phyloP scores from a whole-genome alignment of 1,140 invertebrate genomes.

The Contarinia nasturtii region DNA sequence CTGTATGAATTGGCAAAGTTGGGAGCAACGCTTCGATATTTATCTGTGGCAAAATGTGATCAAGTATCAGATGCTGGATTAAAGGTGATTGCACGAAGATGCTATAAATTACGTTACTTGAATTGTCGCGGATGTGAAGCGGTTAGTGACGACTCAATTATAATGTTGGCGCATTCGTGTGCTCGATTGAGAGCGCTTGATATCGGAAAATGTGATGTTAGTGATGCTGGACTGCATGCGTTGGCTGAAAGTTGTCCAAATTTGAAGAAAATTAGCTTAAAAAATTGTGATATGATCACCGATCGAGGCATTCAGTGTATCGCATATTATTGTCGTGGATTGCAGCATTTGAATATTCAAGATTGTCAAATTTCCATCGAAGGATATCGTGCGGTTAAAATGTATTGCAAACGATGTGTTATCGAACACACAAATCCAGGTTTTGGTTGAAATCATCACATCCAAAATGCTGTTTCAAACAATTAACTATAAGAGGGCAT shows the following conservation, averaged over 20 bases:
- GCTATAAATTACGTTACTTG: constrained; percentile 75
- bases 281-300: constrained; percentile 75
- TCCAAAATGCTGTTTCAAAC: no score
- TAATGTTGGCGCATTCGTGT: constrained; percentile 63
- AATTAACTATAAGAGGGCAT: no score
- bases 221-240: constrained; percentile 64
- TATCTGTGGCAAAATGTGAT: constrained; percentile 79
- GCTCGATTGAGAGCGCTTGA: constrained; percentile 67
- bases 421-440: constrained; percentile 90
- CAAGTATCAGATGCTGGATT: constrained; percentile 69
- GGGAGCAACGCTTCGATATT: constrained; percentile 61
- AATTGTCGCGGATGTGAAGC: constrained; percentile 83
- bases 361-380: constrained; percentile 73
- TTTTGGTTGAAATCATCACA: constrained; percentile 38
- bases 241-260: constrained; percentile 78
- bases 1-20: constrained; percentile 75
- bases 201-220: constrained; percentile 83
- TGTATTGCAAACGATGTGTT: constrained; percentile 75
- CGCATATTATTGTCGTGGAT: constrained; percentile 66
- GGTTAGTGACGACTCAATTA: constrained; percentile 73
- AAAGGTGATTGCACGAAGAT: constrained; percentile 68
- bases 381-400: constrained; percentile 77
- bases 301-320: constrained; percentile 71
- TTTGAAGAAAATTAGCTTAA: constrained; percentile 70
- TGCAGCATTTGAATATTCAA: constrained; percentile 80